Percentiles rank a stretch among this genome's conserved stretches.
These are phyloP conservation scores for Scomber colias DNA, from an alignment of 2,113 vertebrate genomes.

Conservation along the genomic window DNA sequence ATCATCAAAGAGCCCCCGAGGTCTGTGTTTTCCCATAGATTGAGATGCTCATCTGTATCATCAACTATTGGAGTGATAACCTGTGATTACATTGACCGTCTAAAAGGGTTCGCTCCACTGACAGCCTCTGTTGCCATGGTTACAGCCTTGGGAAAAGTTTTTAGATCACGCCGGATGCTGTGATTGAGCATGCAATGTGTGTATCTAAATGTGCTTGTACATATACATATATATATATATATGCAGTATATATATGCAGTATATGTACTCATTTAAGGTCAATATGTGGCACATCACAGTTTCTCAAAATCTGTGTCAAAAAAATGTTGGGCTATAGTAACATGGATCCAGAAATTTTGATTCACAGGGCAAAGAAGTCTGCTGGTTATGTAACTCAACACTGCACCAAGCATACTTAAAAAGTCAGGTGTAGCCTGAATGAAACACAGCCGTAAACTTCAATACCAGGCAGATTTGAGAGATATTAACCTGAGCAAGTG, in stretches of 20 bases:
- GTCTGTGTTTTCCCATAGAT: constrained; percentile 21
- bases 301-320: not conserved
- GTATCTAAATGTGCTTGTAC: not conserved
- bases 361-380: constrained; percentile 15
- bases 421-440: constrained; percentile 19
- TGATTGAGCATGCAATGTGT: not conserved
- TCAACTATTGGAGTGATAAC: constrained; percentile 25
- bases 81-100: constrained; percentile 53
- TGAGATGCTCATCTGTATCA: constrained; percentile 27
- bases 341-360: not conserved
- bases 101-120: constrained; percentile 26
- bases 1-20: not conserved
- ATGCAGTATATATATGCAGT: not conserved
- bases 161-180: constrained; percentile 10
- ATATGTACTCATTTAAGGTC: no score
- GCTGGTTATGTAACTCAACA: constrained; percentile 46
- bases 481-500: not conserved
- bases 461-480: not conserved
- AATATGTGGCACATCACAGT: not conserved
- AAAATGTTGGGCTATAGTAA: not conserved
- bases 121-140: constrained; percentile 70
- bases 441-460: not conserved
- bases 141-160: constrained; percentile 59
- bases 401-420: constrained; percentile 36
- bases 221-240: not conserved